Conservation (phyloP, 37 sponge, comb jelly and placozoan genomes). For the Beroe ovata region DNA sequence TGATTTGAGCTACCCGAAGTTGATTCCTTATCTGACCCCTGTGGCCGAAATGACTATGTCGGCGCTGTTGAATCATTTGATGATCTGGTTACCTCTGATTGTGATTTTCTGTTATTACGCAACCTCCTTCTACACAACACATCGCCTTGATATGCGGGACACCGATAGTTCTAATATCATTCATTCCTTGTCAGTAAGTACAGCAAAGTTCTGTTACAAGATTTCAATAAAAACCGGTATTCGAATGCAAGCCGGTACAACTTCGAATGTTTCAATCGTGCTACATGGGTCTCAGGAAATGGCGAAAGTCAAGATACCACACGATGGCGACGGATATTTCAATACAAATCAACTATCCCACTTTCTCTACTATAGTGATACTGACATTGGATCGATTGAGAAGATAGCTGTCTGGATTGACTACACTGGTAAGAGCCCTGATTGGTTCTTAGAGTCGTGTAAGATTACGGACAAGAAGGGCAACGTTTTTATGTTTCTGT, state of each 20-base stretch:
- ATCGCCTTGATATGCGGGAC: background rate
- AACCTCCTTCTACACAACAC: background rate
- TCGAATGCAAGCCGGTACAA: background rate
- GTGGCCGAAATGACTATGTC: background rate
- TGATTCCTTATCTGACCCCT: background rate
- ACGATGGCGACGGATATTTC: background rate
- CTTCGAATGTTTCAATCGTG: background rate
- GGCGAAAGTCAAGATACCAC: background rate
- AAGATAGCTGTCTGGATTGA: conserved; percentile 3
- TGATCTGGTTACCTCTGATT: conserved; percentile 34
- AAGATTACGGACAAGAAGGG: background rate
- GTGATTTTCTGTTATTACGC: background rate
- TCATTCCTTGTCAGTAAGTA: background rate
- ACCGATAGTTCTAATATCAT: background rate
- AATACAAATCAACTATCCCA: conserved; percentile 6
- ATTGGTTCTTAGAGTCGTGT: conserved; percentile 10
- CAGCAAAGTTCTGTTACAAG: background rate
- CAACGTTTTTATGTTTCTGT: background rate
- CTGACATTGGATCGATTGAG: background rate
- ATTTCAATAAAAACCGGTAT: background rate
- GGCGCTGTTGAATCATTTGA: background rate
- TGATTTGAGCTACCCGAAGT: conserved; percentile 2
- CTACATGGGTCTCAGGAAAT: background rate
- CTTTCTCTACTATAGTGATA: background rate
- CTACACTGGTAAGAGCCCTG: conserved; percentile 18